Evolutionary conservation across 2,113 vertebrate genomes (phyloP), one percentile per base, ranked within the genome.

Genomic region (Steatornis caripensis): DNA sequence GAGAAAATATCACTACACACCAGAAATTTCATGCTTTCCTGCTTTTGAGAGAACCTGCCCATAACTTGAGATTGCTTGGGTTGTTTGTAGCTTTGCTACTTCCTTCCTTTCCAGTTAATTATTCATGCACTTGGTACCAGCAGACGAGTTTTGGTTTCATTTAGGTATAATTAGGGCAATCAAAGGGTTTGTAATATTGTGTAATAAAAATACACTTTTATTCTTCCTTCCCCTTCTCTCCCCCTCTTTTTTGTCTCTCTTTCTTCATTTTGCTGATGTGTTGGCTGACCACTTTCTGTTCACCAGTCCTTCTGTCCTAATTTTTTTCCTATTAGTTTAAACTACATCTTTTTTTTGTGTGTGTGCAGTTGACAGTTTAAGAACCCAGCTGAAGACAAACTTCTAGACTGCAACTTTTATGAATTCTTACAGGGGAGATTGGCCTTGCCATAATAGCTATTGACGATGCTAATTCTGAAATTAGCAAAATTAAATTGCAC

Each of bases 81-180:
- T 76, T 89, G 49, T 64, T 88, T 89, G 60, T 68, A 96, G 83
- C 82, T 96, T 96, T 98, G 69, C 80, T 90, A 51, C 91, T 97
- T 96, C 93, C 96, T 97, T 97, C 87, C 95, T 97, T 93, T 92
- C 39, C 72, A 32, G 43, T 98, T 98, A 98, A 98, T 98, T 98
- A 98, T 98, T 98, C 94, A 98, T 95, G 69, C 36, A 39, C 93
- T 97, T 95, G 57, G 68, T 97, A 91, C 74, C 81, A 91, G 96
- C 89, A 96, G 88, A 93, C 7, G 30, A 89, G 76, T 90, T 97
- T 97, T 98, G 90, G 98, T 98, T 98, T 97, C 94, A 95, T 98
- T 94, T 96, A 98, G 95, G 93, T 98, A 97, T 97, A 98, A 98
- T 98, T 98, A 98, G 97, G 98, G 92, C 95, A 98, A 97, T 98